Conservation (phyloP, 2,797 vertebrate genomes). For the Cynodonichthys magdalenae region DNA sequence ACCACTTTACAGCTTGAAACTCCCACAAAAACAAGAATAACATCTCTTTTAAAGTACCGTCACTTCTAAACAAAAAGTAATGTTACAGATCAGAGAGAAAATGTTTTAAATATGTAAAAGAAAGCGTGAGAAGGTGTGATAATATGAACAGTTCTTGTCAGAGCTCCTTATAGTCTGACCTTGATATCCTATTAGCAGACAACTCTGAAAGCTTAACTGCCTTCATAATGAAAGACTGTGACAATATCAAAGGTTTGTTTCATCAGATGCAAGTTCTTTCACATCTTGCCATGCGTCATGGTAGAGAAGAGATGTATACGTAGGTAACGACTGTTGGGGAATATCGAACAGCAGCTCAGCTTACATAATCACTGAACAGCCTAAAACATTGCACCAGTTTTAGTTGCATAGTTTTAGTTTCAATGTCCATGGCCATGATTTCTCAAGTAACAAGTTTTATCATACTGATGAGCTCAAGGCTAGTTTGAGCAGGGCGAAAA, state of each 20-base stretch:
- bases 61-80: not conserved
- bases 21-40: not conserved
- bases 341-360: too few species aligned
- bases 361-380: too few species aligned
- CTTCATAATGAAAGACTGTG: slow-evolving; percentile 40
- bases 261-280: slow-evolving; percentile 23
- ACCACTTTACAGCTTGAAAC: too few species aligned
- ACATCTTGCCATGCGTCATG: slow-evolving; percentile 28
- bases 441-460: too few species aligned
- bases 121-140: not conserved
- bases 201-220: slow-evolving; percentile 49
- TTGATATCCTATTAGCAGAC: slow-evolving; percentile 37
- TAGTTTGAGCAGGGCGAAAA: too few species aligned
- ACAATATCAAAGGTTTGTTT: slow-evolving; percentile 64
- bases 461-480: too few species aligned
- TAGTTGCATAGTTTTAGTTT: too few species aligned
- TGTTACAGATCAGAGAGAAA: not conserved
- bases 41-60: too few species aligned
- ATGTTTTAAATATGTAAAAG: slow-evolving; percentile 3
- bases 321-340: slow-evolving; percentile 36
- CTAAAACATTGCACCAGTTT: too few species aligned
- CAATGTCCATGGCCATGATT: too few species aligned
- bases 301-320: slow-evolving; percentile 11
- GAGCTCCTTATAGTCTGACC: slow-evolving; percentile 34
- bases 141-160: not conserved